Percentiles rank a stretch among this genome's conserved stretches.
phyloP scores from a whole-genome alignment of 2,113 vertebrate species.

The Anhinga rufa region DNA sequence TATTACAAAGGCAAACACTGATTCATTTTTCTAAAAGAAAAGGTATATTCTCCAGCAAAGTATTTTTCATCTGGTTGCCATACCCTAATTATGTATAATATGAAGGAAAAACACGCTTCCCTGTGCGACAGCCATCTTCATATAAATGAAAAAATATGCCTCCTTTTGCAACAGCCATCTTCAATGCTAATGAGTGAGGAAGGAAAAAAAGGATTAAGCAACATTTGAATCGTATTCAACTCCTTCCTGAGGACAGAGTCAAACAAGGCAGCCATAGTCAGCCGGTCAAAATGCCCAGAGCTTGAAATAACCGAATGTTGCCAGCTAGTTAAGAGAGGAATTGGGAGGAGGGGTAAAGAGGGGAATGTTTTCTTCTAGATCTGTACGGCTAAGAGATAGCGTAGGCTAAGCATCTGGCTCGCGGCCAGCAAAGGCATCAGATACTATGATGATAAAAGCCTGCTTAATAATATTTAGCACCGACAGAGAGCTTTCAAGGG shows the following conservation, averaged over 20 bases:
- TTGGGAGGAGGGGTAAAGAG: not conserved
- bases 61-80: not conserved
- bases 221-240: not conserved
- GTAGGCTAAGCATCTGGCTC: constrained; percentile 12
- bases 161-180: not conserved
- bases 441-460: constrained; percentile 6
- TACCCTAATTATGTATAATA: not conserved
- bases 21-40: not conserved
- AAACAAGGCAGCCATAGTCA: not conserved
- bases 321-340: not conserved
- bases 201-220: not conserved
- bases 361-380: not conserved
- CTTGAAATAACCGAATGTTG: not conserved
- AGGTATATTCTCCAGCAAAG: not conserved
- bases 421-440: constrained; percentile 13
- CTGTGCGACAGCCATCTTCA: not conserved
- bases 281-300: not conserved
- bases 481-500: not conserved
- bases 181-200: not conserved
- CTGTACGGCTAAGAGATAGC: not conserved
- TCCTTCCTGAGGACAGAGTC: not conserved
- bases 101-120: not conserved
- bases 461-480: not conserved
- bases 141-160: not conserved
- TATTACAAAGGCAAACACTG: not conserved